Evolutionary conservation across 2,888 invertebrate species (phyloP), one percentile per base, ranked within the genome.

Genomic region (Laspeyria flexula): DNA sequence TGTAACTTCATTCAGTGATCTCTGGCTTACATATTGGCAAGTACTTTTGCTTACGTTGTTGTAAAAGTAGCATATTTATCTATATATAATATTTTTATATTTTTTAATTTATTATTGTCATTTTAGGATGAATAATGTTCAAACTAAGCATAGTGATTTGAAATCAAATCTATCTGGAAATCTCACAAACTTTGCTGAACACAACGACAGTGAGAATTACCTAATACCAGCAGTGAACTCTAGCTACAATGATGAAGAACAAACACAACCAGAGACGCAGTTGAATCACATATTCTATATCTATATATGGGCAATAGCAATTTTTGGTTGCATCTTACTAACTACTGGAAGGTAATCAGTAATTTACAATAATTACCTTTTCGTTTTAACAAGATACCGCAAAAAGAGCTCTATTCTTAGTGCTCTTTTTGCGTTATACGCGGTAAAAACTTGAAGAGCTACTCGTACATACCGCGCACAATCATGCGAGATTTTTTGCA

Each of bases 21-120:
- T 96, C 74, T 97, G 96, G 96, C 93, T 97, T 0, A 95, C 95
- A 1, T 85, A 94, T 71, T 97, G 97, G 97, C 96, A 83, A 85
- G 52, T 58, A 9, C n/a, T n/a, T n/a, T n/a, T 3, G 21, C 21
- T 5, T 21, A 21, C 21, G 2, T 3, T 5, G 5, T 2, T 21
- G 5, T 21, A 3, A 21, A 21, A 3, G 5, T 3, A 21, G 5
- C 21, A 3, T 5, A 21, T 21, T 21, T 21, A 3, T 21, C 21
- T 21, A 3, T 21, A 5, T 21, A 21, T 21, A 5, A 21, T 21
- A 21, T 21, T 21, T 5, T 21, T 21, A 3, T 21, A 21, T 21
- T 21, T 7, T 15, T 0, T 2, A 6, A 12, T 30, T 30, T 9
- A 1, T 5, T 23, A 18, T 5, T 1, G 0, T n/a, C 33, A 11